phyloP scores from a whole-genome alignment of 2,888 invertebrate species.

The Aproaerema taeniolella region DNA sequence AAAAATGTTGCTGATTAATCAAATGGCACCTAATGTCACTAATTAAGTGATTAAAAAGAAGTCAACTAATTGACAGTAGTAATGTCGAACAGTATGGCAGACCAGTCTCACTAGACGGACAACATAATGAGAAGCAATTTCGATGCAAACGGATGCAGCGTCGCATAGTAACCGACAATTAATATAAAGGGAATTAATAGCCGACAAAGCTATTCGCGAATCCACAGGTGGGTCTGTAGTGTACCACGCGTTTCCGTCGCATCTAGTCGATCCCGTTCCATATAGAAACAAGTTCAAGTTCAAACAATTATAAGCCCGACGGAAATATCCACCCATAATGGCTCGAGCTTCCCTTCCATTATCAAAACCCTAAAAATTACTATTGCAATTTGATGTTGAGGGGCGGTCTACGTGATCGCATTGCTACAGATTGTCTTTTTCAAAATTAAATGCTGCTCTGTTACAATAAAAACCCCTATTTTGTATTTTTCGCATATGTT shows the following conservation, averaged over 20 bases:
- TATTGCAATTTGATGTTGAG: conserved; percentile 63
- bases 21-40: conserved; percentile 13
- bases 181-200: conserved; percentile 51
- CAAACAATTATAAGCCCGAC: conserved; percentile 53
- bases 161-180: conserved; percentile 56
- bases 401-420: conserved; percentile 58
- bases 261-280: conserved; percentile 49
- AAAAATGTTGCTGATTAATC: conserved; percentile 6
- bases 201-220: conserved; percentile 51
- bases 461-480: conserved; percentile 43
- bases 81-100: conserved; percentile 21
- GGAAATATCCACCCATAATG: conserved; percentile 68
- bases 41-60: conserved; percentile 17
- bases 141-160: conserved; percentile 52
- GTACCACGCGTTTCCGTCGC: conserved; percentile 36
- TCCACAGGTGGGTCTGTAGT: conserved; percentile 47
- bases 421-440: conserved; percentile 63
- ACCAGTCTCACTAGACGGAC: conserved; percentile 35
- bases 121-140: conserved; percentile 55
- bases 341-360: conserved; percentile 56
- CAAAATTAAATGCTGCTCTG: conserved; percentile 62
- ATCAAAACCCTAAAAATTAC: conserved; percentile 70
- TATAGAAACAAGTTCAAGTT: conserved; percentile 39
- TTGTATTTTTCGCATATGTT: conserved; percentile 41
- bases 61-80: conserved; percentile 17